Evolutionary conservation across 35 echinoderm and acorn worm species (phyloP).

Genomic region (Eucidaris tribuloides): DNA sequence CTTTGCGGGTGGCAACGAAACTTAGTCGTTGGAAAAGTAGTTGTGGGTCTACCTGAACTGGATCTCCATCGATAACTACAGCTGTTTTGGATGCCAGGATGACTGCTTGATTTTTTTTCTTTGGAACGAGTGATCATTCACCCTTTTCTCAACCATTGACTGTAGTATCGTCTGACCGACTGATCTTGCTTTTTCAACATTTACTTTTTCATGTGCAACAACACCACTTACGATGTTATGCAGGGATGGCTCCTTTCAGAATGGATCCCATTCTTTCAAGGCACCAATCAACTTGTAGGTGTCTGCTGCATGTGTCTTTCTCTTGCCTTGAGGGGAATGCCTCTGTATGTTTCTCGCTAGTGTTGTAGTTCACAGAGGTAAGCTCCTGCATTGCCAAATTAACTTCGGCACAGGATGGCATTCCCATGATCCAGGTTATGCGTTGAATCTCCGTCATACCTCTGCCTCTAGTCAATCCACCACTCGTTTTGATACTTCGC

Average conservation of each 20-base stretch:
- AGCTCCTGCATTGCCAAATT: slow-evolving; percentile 74
- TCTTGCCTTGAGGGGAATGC: too few relatives aligned
- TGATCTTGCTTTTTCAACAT: slow-evolving; percentile 29
- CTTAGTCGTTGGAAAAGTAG: slow-evolving; percentile 23
- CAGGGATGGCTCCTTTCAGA: background rate
- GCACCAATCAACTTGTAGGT: background rate
- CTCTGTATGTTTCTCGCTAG: slow-evolving; percentile 33
- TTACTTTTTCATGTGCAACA: background rate
- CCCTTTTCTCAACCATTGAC: slow-evolving; percentile 11
- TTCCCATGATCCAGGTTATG: slow-evolving; percentile 40
- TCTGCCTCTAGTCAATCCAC: slow-evolving; percentile 50
- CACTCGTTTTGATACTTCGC: slow-evolving; percentile 29
- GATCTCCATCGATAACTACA: background rate
- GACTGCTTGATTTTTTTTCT: background rate
- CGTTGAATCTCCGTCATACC: slow-evolving; percentile 33
- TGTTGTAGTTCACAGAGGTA: slow-evolving; percentile 33
- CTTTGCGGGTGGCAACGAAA: background rate
- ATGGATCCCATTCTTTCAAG: background rate
- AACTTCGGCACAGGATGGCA: slow-evolving; percentile 18
- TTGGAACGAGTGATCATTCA: background rate
- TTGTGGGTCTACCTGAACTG: slow-evolving; percentile 11
- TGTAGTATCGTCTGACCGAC: background rate
- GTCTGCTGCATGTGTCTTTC: too few relatives aligned
- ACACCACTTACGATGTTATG: slow-evolving; percentile 30
- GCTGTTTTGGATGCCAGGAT: slow-evolving; percentile 2